A percentile compares a stretch with the other conserved stretches of the same genome.
Conservation (phyloP, 2,113 vertebrate genomes). For the Chroicocephalus ridibundus region DNA sequence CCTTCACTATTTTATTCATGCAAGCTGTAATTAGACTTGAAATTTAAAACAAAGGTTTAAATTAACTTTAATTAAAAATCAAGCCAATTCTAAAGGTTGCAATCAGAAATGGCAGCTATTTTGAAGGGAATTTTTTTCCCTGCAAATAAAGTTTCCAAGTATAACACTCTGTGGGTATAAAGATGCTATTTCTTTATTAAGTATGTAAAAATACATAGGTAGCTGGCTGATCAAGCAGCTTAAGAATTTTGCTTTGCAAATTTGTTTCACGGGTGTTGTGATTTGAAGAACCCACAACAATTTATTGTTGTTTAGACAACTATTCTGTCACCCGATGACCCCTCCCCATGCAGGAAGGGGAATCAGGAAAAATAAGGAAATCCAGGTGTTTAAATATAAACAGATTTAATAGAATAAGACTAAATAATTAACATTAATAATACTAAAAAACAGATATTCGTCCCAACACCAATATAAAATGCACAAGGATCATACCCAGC, state of each 20-base stretch:
- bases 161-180: neutral
- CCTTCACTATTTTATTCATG: neutral
- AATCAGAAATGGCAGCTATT: neutral
- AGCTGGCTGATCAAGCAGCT: neutral
- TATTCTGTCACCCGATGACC: neutral
- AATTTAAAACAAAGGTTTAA: neutral
- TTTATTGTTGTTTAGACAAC: neutral
- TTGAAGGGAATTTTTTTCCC: neutral
- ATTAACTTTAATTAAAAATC: neutral
- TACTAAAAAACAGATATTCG: neutral
- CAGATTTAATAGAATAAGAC: neutral
- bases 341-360: neutral
- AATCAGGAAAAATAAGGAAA: neutral
- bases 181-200: neutral
- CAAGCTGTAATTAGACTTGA: neutral
- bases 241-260: neutral
- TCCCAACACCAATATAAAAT: neutral
- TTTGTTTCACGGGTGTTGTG: neutral
- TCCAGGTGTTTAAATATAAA: neutral
- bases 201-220: rapidly evolving
- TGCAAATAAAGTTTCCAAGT: neutral
- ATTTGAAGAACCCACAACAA: neutral
- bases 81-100: neutral
- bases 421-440: neutral
- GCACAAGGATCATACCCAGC: neutral